Base-by-base conservation (phyloP, 2,888 invertebrate genomes). In the Allygus modestus region DNA sequence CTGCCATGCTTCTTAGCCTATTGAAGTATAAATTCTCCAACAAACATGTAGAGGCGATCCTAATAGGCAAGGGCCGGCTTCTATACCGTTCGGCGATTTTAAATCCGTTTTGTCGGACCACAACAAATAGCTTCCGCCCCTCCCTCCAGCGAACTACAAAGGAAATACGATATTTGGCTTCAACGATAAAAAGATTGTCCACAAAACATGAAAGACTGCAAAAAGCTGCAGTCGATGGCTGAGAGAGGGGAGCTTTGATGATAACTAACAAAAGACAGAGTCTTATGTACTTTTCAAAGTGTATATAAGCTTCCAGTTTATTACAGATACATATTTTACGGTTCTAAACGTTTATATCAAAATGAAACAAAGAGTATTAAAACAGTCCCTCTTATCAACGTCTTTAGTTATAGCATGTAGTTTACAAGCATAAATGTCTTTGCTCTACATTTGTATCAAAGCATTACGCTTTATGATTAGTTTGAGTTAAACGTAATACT, bases 151-250 rank as follows among this genome's bases (percentile, higher is more conserved):
- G 46, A 5, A 12, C 33, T 37, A 79, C 79, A 79, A 79, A 79
- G 79, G 79, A 79, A 79, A 79, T 79, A 58, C 79, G 79, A 79
- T 79, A 79, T 79, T 79, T 79, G 79, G 79, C 58, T 37, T 79
- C 58, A 31, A 79, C 79, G 79, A 79, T 79, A 79, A 79, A 79
- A 54, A 79, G 79, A 79, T 79, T 79, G 79, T 79, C 79, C 79
- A 79, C 79, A 33, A 51, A 79, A 79, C 58, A 79, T 79, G 28
- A 79, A 79, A 79, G 79, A 79, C 79, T 79, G 79, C 58, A 54
- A 79, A 58, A 77, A 79, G 58, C 79, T 79, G 75, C 37, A 79
- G 20, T 79, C 31, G 31, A 79, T 79, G 79, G 58, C 37, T 33
- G 54, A 33, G 58, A 23, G 58, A 58, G 51, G n/a, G 79, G 37